Evolutionary conservation across 2,113 vertebrate genomes (phyloP), one percentile per base, ranked within the genome.

Genomic region (Ciconia maguari): DNA sequence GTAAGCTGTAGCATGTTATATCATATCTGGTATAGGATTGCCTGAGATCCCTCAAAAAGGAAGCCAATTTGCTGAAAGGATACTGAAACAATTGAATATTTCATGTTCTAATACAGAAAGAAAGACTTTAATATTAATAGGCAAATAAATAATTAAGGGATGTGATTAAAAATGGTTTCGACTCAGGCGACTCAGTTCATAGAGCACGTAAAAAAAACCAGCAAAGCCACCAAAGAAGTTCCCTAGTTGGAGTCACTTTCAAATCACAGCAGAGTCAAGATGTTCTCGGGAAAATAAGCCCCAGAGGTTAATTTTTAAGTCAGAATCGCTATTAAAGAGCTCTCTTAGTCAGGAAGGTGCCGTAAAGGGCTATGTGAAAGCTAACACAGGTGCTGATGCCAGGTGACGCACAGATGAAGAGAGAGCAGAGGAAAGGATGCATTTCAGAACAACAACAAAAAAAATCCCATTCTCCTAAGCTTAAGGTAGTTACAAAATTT

Each of bases 341-440:
- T 18, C 26, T 49, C 29, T 9, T 36, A 69, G 70, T 46, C 8
- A 85, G 11, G 29, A 60, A 54, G 22, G 10, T 84, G 81, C 27
- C 0, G 0, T 24, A 57, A 36, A 32, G 10, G 25, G 42, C n/a
- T 55, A 34, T 8, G 15, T 5, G 8, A 49, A 62, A 75, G 42
- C 22, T 16, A 58, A 68, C 5, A 0, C 21, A 55, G 41, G 11
- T 61, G 60, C 19, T 38, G 49, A 26, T 7, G 8, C 29, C 0
- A 0, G 44, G 38, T 0, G 0, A 64, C 22, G 19, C 42, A 51
- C 21, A 57, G 24, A n/a, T 3, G 6, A 51, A 69, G 29, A 13
- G 17, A 51, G 29, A 57, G 17, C 1, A 13, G 38, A 78, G 46
- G 34, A n/a, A 84, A 87, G 6, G 16, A 64, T 13, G 14, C 16